These are phyloP conservation scores for Chrysomela aeneicollis DNA, from an alignment of 2,888 invertebrate genomes.

Conservation along the genomic window DNA sequence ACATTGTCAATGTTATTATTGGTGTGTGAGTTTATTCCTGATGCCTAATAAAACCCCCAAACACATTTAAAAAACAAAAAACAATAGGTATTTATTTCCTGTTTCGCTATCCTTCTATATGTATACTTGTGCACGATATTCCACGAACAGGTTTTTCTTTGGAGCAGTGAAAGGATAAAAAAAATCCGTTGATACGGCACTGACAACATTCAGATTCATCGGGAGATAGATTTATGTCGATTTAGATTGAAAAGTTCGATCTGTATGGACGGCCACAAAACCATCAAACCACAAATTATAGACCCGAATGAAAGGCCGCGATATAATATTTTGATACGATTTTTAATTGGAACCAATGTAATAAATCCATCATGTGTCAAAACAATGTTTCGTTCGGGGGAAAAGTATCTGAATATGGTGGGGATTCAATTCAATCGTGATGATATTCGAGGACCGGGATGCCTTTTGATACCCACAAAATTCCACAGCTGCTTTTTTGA, in stretches of 20 bases:
- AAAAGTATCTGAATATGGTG: background rate
- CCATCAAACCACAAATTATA: conserved; percentile 47
- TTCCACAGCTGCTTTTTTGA: too few relatives aligned
- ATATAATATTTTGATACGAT: conserved; percentile 34
- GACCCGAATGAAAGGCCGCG: conserved; percentile 30
- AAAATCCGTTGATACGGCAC: too few relatives aligned
- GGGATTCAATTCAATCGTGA: conserved; percentile 1
- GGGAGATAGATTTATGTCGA: conserved; percentile 45
- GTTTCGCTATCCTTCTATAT: too few relatives aligned
- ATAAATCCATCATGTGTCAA: conserved; percentile 42
- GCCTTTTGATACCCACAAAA: background rate
- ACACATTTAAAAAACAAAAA: too few relatives aligned
- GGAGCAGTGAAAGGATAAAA: too few relatives aligned
- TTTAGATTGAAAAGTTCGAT: conserved; percentile 51
- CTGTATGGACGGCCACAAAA: conserved; percentile 44
- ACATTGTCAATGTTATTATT: too few relatives aligned
- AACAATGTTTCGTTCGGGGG: conserved; percentile 2
- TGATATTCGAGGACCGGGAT: background rate
- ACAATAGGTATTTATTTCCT: too few relatives aligned
- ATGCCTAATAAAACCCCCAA: too few relatives aligned
- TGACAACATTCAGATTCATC: conserved; percentile 23
- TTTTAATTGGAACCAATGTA: conserved; percentile 41
- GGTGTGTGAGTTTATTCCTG: too few relatives aligned
- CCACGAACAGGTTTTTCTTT: too few relatives aligned
- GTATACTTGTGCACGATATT: too few relatives aligned